Evolutionary conservation across 2,797 vertebrate genomes (phyloP).

Genomic region (Neosilurus hyrtlii): DNA sequence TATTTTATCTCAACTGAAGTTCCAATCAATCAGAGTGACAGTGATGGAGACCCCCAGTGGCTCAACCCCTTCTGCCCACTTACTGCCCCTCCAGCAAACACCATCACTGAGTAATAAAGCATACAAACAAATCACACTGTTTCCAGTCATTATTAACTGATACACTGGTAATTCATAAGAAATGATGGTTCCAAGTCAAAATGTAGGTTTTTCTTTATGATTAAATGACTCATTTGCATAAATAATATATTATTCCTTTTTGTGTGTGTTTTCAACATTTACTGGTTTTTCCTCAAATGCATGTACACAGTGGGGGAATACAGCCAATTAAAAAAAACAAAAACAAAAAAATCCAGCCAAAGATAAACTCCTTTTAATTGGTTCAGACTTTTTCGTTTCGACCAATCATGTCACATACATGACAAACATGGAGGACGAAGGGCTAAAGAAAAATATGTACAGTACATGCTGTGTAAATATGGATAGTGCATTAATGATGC

Average conservation of each 20-base stretch:
- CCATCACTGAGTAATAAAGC: conserved; percentile 37
- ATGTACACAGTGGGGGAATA: neutral
- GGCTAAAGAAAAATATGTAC: neutral
- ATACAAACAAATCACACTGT: neutral
- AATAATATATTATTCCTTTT: neutral
- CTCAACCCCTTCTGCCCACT: conserved; percentile 46
- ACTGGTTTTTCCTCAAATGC: neutral
- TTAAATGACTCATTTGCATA: neutral
- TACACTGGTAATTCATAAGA: neutral
- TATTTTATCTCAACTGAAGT: conserved; percentile 73
- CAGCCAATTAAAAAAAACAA: neutral
- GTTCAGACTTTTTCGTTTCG: neutral
- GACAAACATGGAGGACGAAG: neutral
- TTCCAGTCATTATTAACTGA: neutral
- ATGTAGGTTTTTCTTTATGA: neutral
- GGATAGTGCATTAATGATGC: neutral
- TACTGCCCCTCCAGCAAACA: conserved; percentile 38
- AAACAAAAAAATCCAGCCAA: neutral
- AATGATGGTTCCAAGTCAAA: neutral
- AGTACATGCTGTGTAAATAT: neutral
- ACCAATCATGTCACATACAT: neutral
- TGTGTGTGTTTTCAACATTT: neutral
- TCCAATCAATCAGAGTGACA: conserved; percentile 73
- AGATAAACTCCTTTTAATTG: neutral
- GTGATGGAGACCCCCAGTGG: conserved; percentile 66